These are phyloP conservation scores for Pipistrellus pygmaeus DNA, from an alignment of 2,797 vertebrate genomes.

Conservation along the genomic window DNA sequence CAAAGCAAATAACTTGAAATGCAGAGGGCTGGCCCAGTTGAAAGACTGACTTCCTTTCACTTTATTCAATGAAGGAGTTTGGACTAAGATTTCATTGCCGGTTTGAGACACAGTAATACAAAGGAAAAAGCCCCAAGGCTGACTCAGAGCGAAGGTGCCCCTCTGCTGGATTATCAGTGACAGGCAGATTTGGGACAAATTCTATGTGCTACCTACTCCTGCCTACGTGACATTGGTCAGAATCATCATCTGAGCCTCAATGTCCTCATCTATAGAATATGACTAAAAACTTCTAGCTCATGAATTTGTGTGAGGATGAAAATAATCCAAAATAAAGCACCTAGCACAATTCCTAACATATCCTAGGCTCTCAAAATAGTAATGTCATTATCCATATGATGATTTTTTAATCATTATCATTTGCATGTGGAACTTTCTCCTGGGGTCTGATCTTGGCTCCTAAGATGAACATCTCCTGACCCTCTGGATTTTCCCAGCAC, in stretches of 20 bases:
- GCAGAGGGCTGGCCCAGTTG: not conserved
- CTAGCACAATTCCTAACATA: not conserved
- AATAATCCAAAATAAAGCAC: not conserved
- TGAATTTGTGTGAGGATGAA: not conserved
- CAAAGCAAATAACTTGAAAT: constrained; percentile 35
- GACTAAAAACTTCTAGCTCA: not conserved
- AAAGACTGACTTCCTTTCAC: constrained; percentile 6
- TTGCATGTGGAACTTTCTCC: not conserved
- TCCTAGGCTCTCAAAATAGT: not conserved
- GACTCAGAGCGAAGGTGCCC: no score
- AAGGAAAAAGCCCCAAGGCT: not conserved
- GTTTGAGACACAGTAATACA: not conserved
- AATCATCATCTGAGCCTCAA: not conserved
- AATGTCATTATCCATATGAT: not conserved
- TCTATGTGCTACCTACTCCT: not conserved
- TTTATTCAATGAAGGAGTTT: not conserved
- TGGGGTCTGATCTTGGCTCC: not conserved
- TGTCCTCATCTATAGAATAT: not conserved
- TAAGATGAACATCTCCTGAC: not conserved
- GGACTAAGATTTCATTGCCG: not conserved
- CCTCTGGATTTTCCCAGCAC: not conserved
- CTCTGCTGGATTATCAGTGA: no score
- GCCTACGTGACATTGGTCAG: not conserved
- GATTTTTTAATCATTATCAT: not conserved
- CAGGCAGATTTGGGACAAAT: not conserved